Evolutionary conservation across 2,888 invertebrate species (phyloP).

Genomic region (Resseliella maxima): DNA sequence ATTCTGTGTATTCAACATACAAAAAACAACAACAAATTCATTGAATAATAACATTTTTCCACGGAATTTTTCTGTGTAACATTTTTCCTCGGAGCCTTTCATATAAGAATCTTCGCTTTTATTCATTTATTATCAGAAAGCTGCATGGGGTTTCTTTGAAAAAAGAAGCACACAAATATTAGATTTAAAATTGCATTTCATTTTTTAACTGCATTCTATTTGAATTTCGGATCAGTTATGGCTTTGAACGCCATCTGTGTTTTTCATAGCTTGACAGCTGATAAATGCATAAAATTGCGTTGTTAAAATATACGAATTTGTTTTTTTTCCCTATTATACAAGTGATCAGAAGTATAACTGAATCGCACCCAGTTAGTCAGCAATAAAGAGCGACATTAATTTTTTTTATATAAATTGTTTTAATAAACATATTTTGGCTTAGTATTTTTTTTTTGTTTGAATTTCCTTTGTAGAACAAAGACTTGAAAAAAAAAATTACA

Average conservation of each 20-base stretch:
- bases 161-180: too few relatives aligned
- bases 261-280: not conserved
- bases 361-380: not conserved
- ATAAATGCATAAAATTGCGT: constrained; percentile 6
- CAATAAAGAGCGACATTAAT: not conserved
- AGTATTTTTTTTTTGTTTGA: too few relatives aligned
- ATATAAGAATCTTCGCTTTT: too few relatives aligned
- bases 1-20: too few relatives aligned
- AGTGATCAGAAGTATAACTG: not conserved
- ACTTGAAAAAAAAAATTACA: not conserved
- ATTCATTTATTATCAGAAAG: too few relatives aligned
- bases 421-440: not conserved
- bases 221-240: not conserved
- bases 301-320: not conserved
- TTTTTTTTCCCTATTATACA: not conserved
- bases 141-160: too few relatives aligned
- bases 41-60: too few relatives aligned
- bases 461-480: not conserved
- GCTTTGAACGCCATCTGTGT: not conserved
- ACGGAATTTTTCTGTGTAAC: too few relatives aligned
- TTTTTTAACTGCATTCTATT: not conserved
- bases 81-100: too few relatives aligned
- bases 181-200: not conserved
- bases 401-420: not conserved
- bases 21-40: too few relatives aligned